phyloP scores from a whole-genome alignment of 2,797 vertebrate species.

The Glossophaga mutica region DNA sequence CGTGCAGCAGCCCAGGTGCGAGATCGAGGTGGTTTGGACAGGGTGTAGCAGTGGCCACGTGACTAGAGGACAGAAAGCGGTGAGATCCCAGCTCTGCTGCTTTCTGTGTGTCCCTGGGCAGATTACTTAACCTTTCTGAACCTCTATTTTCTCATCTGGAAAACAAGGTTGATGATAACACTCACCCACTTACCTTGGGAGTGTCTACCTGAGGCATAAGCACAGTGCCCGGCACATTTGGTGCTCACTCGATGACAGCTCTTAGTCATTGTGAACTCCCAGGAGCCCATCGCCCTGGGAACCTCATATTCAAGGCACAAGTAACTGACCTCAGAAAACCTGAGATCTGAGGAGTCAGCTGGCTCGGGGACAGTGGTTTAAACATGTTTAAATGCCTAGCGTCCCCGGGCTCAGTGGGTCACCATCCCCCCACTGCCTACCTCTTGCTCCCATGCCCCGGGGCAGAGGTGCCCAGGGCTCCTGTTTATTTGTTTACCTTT shows the following conservation, averaged over 20 bases:
- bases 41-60: too few relatives aligned
- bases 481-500: slow-evolving; percentile 75
- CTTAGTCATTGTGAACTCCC: neutral
- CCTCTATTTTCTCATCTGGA: neutral
- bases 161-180: neutral
- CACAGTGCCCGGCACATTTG: too few relatives aligned
- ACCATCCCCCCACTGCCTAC: neutral
- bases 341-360: neutral
- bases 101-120: neutral
- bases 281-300: neutral
- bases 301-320: neutral
- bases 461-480: slow-evolving; percentile 39
- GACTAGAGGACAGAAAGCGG: neutral
- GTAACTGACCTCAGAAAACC: neutral
- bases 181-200: neutral
- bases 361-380: neutral
- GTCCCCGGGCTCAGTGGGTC: neutral
- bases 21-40: neutral
- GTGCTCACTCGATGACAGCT: neutral
- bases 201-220: neutral
- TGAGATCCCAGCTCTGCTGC: neutral
- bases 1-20: neutral
- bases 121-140: neutral
- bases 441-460: neutral
- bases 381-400: neutral